Conservation (phyloP, 2,113 vertebrate genomes). For the Polyodon spathula region DNA sequence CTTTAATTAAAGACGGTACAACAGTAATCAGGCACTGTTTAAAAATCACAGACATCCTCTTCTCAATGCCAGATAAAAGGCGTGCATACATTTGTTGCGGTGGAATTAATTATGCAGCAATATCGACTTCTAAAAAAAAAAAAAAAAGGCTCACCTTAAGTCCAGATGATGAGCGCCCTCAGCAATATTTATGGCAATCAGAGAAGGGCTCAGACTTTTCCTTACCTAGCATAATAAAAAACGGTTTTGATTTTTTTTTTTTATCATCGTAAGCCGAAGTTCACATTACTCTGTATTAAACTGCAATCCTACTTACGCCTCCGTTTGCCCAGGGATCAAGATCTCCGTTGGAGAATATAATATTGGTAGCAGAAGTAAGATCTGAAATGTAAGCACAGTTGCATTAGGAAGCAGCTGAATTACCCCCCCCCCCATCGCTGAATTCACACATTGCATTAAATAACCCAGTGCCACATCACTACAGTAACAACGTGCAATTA, state of each 20-base stretch:
- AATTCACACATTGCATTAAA: neutral
- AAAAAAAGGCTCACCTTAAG: slow-evolving; percentile 58
- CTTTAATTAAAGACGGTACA: too few relatives aligned
- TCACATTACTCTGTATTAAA: neutral
- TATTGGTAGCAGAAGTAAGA: slow-evolving; percentile 73
- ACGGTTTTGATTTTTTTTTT: too few relatives aligned
- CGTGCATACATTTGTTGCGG: too few relatives aligned
- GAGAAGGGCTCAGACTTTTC: slow-evolving; percentile 58
- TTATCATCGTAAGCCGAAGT: too few relatives aligned
- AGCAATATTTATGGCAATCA: slow-evolving; percentile 63
- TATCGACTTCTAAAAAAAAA: fast-evolving
- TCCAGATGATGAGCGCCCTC: slow-evolving; percentile 84
- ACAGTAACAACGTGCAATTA: slow-evolving; percentile 30
- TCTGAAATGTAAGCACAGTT: slow-evolving; percentile 46
- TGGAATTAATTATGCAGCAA: neutral
- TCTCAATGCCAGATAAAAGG: too few relatives aligned
- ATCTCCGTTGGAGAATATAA: slow-evolving; percentile 91
- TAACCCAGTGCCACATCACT: neutral
- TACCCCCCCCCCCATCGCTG: too few relatives aligned
- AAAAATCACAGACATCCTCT: too few relatives aligned
- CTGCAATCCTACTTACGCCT: slow-evolving; percentile 60
- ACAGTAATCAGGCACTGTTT: too few relatives aligned
- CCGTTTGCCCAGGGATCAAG: slow-evolving; percentile 90
- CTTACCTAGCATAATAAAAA: slow-evolving; percentile 53
- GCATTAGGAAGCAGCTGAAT: neutral